Evolutionary conservation across 2,113 vertebrate species (phyloP), one percentile per base, ranked within the genome.

Genomic region (Zingel zingel): DNA sequence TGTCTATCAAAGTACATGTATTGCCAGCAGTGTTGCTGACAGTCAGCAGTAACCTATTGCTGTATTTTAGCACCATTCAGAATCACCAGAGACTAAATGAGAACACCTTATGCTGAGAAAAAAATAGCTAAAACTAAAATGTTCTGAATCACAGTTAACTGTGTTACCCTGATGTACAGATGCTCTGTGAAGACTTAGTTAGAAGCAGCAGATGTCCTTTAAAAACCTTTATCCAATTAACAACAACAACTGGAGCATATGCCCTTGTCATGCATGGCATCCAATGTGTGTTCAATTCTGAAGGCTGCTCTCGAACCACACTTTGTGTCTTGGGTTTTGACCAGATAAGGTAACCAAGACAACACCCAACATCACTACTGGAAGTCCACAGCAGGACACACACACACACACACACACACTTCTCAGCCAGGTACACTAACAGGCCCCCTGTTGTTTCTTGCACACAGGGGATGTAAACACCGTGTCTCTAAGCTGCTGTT

Each of bases 271-370:
- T n/a, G 80, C 90, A 82, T 81, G 86, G 81, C 53, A 82, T 62
- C 65, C 72, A 10, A 33, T 30, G 77, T 33, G 73, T 54, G 51
- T 43, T 61, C 25, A 21, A 12, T 14, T 63, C 63, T 70, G 63
- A 82, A 21, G 45, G 43, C 61, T 67, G 30, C 27, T 77, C 53
- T 27, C 15, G 0, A 78, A 58, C 66, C 61, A 53, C 51, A 12
- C 16, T 70, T 5, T 9, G 36, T 12, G 53, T 61, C 15, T 70
- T 39, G 86, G 76, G 66, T 69, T 85, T 73, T 63, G 80, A 84
- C 82, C 72, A 12, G 81, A 83, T 81, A 84, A 72, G 56, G 92
- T 91, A 89, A 90, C 90, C 81, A 87, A n/a, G 85, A 89, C 85
- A 92, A 93, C 85, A 6, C 39, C 67, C 70, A 48, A 39, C 77